Percentiles rank a stretch among this genome's conserved stretches.
Evolutionary conservation across 2,113 vertebrate species (phyloP).

Genomic region (Thunnus maccoyii): DNA sequence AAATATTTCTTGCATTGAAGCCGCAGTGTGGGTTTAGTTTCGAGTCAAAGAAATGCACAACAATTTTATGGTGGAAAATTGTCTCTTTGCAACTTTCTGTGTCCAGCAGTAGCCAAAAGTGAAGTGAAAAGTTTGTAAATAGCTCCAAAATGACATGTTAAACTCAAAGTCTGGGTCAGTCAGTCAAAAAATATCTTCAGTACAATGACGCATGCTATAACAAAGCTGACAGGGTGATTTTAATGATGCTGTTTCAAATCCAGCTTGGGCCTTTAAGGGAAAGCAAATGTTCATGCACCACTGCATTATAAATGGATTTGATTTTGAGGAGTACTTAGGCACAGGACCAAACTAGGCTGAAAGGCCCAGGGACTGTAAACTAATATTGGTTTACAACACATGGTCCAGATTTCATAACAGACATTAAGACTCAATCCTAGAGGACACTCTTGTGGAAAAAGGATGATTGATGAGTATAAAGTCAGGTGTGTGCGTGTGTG

Average conservation of each 20-base stretch:
- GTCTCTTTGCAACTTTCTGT: slow-evolving; percentile 2
- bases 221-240: slow-evolving; percentile 53
- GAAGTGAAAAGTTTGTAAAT: slow-evolving; percentile 43
- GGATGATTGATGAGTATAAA: slow-evolving; percentile 79
- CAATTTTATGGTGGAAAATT: slow-evolving; percentile 4
- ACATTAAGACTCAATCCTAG: slow-evolving; percentile 75
- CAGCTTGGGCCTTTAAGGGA: slow-evolving; percentile 56
- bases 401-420: slow-evolving; percentile 79
- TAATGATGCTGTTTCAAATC: slow-evolving; percentile 56
- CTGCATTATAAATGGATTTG: slow-evolving; percentile 79
- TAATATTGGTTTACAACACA: slow-evolving; percentile 79
- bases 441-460: slow-evolving; percentile 73
- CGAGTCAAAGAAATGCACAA: neutral
- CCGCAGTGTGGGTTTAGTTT: neutral
- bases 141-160: slow-evolving; percentile 6
- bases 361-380: slow-evolving; percentile 78
- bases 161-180: slow-evolving; percentile 26
- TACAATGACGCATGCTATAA: slow-evolving; percentile 32
- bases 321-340: slow-evolving; percentile 83
- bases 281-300: slow-evolving; percentile 73
- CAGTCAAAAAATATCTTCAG: slow-evolving; percentile 24
- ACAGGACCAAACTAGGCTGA: slow-evolving; percentile 74
- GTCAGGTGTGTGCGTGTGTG: slow-evolving; percentile 51
- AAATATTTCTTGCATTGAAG: slow-evolving; percentile 30
- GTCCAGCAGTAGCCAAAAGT: neutral